A percentile compares a stretch with the other conserved stretches of the same genome.
These are phyloP conservation scores for Linnaemya vulpina DNA, from an alignment of 2,888 invertebrate species.

Conservation along the genomic window DNA sequence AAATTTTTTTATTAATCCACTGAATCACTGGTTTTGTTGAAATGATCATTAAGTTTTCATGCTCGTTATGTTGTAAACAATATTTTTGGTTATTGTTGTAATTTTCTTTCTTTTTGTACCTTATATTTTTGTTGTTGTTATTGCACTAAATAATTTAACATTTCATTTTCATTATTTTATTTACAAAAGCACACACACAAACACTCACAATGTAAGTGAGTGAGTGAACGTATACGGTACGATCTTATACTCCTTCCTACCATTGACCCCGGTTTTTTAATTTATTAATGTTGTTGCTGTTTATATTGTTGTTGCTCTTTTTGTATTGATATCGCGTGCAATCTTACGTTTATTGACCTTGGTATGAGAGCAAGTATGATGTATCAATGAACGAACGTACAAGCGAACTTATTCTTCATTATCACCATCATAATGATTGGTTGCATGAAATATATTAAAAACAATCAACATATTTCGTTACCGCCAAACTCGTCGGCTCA, in stretches of 20 bases:
- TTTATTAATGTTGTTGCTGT: constrained; percentile 43
- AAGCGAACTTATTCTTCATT: constrained; percentile 51
- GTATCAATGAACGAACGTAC: constrained; percentile 69
- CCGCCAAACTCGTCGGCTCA: constrained; percentile 10
- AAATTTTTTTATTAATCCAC: constrained; percentile 46
- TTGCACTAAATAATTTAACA: constrained; percentile 67
- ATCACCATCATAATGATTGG: constrained; percentile 34
- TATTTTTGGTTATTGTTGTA: constrained; percentile 45
- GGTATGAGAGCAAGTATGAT: constrained; percentile 72
- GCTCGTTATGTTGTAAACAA: constrained; percentile 36
- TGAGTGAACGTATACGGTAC: constrained; percentile 67
- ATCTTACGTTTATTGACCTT: constrained; percentile 74
- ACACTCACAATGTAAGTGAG: constrained; percentile 57
- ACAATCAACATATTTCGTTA: constrained; percentile 23
- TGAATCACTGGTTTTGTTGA: constrained; percentile 55
- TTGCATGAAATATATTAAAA: constrained; percentile 27
- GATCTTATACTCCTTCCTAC: constrained; percentile 71
- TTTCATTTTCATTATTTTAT: constrained; percentile 60
- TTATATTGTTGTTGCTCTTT: constrained; percentile 55
- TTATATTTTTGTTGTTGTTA: constrained; percentile 19
- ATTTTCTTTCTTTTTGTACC: constrained; percentile 41
- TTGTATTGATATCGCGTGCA: constrained; percentile 73
- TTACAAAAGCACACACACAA: neutral
- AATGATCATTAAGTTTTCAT: constrained; percentile 49
- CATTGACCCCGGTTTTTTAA: constrained; percentile 71